Evolutionary conservation across 2,797 vertebrate species (phyloP), one percentile per base, ranked within the genome.

Genomic region (Microctenopoma steveboyesi): DNA sequence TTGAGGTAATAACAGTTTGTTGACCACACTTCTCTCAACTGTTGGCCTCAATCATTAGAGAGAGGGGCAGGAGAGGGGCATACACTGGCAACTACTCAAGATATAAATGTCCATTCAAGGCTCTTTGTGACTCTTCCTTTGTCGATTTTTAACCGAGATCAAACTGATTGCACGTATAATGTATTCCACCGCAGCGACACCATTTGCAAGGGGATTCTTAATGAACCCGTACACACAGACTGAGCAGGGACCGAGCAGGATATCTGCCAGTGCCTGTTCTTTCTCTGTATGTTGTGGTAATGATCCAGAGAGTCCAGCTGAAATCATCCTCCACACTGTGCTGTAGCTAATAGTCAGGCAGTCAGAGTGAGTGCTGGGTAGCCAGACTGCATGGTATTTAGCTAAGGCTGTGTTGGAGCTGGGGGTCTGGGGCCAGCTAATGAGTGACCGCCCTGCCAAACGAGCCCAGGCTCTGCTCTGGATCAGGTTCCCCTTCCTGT

Each of bases 1-100:
- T 95, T 94, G 94, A 96, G 93, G 95, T 95, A 96, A 95, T 97
- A 97, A 95, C 94, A 92, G 94, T 95, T 95, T 95, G 94, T 95
- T 93, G 95, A 95, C 94, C 93, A 91, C 93, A 92, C 94, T 96
- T 93, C 92, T 95, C 94, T 95, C 93, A 94, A 93, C 89, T 91
- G 92, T 94, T 95, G 94, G 94, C 95, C 95, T 96, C 95, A 95
- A 93, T 96, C 95, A 94, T 91, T 84, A 79, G 86, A 80, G 78
- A 56, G 73, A 82, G 83, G 81, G 87, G 83, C 75, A 74, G 65
- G 68, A 69, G 74, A 69, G 76, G 80, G 81, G 74, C 62, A 73
- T 13, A 66, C 55, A 43, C 70, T 81, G 81, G 85, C 81, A 89
- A 85, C 83, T 78, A 83, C 76, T 85, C 43, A 40, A 58, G 63